Evolutionary conservation across 1,140 invertebrate species (phyloP), one percentile per base, ranked within the genome.

Genomic region (Aphis craccivora): DNA sequence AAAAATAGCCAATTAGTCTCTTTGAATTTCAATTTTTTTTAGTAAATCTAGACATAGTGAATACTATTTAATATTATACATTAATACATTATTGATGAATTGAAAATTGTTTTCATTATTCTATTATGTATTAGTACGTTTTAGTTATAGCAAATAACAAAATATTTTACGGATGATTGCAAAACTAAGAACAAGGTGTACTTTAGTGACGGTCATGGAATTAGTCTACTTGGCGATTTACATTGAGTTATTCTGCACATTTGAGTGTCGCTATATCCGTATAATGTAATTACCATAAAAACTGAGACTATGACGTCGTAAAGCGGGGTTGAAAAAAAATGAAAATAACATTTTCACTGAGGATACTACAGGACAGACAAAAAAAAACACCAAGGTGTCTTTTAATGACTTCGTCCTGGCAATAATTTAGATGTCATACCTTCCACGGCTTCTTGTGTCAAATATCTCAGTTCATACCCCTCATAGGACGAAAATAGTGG

Each of bases 401-500:
- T 92, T 92, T 92, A 92, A 92, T 92, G 91, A 84, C 91, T 92
- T 81, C 35, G 91, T 83, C 91, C 91, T 92, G 48, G 8, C 91
- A 81, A 92, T 92, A 92, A 92, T 92, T 92, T 92, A 92, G 91
- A 92, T 81, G 91, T 92, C 25, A 76, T n/a, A 55, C 48, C 91
- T 92, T 84, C 45, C 48, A 40, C 81, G 67, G 91, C 91, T 92
- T 60, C 91, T 92, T 40, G 91, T 84, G 91, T 84, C 91, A 40
- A 92, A 35, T 84, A 92, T 23, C 43, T 92, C 22, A 0, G 18
- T 4, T 25, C 90, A 8, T 35, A 14, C 43, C 53, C 18, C 7
- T 67, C 43, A 5, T n/a, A 35, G 48, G 14, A 51, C 22, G 25
- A 30, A 51, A 51, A n/a, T 18, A 9, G 30, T 48, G 60, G 43